phyloP scores from a whole-genome alignment of 2,113 vertebrate species.

The Psittacula cyanocephala region DNA sequence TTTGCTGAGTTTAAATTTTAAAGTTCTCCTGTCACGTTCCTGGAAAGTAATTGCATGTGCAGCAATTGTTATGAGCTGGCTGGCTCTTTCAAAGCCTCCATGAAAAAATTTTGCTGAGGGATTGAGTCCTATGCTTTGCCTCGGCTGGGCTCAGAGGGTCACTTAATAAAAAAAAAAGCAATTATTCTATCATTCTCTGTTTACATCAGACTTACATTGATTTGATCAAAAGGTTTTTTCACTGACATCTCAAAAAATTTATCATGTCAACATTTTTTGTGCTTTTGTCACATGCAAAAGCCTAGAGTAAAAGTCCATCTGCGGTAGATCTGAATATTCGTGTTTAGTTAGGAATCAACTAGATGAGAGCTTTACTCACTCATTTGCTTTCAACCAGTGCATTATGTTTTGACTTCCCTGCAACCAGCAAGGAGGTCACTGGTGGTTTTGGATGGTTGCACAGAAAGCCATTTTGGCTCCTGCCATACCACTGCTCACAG shows the following conservation, averaged over 20 bases:
- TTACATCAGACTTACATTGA: neutral
- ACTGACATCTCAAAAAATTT: neutral
- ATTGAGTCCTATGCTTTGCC: neutral
- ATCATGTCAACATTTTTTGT: neutral
- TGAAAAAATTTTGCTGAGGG: neutral
- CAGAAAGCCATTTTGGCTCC: neutral
- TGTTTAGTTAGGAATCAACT: neutral
- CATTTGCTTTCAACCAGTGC: fast-evolving
- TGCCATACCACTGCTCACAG: neutral
- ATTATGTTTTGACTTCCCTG: neutral
- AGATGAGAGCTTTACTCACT: neutral
- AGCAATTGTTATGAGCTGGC: neutral
- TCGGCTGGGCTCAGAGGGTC: neutral
- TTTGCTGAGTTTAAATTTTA: conserved; percentile 28
- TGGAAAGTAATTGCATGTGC: neutral
- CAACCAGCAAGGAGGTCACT: neutral
- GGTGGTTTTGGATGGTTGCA: neutral
- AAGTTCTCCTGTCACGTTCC: neutral
- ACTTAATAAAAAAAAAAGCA: neutral
- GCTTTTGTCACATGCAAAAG: neutral
- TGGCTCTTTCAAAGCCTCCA: neutral
- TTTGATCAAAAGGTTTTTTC: neutral
- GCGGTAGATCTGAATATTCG: neutral
- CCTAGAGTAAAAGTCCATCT: neutral
- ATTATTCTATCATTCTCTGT: neutral